Conservation (phyloP, 2,797 vertebrate genomes). For the Diglossa cyanea region DNA sequence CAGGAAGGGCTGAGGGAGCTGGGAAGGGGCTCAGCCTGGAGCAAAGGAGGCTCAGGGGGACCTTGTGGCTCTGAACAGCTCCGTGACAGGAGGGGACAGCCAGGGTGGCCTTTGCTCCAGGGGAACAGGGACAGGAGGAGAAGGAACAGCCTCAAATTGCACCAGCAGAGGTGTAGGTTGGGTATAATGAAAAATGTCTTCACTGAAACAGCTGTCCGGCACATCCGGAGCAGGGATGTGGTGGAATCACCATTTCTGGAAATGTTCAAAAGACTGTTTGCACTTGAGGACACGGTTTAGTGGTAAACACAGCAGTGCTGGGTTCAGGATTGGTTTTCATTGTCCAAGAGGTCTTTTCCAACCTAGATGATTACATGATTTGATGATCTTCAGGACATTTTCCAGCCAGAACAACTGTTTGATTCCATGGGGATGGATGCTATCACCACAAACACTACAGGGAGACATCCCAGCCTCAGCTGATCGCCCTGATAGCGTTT, state of each 20-base stretch:
- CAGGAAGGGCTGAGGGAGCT: no score
- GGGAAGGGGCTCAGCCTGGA: neutral
- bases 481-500: neutral
- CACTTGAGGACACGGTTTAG: neutral
- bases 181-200: neutral
- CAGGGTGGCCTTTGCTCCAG: fast-evolving
- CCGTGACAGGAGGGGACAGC: neutral
- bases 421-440: neutral
- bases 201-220: neutral
- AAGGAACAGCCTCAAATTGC: neutral
- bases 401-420: neutral
- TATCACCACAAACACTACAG: neutral
- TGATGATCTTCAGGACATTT: neutral
- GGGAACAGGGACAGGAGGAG: neutral
- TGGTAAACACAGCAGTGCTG: neutral
- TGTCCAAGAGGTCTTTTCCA: neutral
- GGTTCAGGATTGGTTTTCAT: neutral
- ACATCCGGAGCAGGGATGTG: neutral
- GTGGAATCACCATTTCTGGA: neutral
- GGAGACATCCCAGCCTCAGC: neutral
- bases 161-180: neutral
- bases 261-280: neutral
- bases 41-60: neutral
- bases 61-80: neutral
- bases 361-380: no score